Percentiles rank a stretch among this genome's conserved stretches.
Conservation (phyloP, 2,888 invertebrate species). For the Lepidochrysops patricia region DNA sequence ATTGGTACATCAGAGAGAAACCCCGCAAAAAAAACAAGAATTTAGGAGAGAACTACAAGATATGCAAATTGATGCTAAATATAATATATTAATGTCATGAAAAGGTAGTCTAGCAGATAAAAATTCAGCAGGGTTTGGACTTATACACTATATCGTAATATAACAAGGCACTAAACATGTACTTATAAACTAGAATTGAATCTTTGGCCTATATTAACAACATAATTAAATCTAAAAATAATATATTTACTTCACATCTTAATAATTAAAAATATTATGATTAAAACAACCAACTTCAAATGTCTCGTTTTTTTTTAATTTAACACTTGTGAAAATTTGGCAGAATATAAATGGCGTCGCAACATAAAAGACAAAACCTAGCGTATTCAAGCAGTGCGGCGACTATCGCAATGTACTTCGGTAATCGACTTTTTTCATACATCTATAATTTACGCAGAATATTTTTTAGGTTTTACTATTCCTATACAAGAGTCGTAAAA, state of each 20-base stretch:
- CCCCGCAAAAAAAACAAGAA: no score
- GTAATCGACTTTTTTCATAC: no score
- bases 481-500: not conserved
- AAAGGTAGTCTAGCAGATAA: not conserved
- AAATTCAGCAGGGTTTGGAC: not conserved
- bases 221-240: not conserved
- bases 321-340: no score
- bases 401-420: no score
- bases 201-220: slow-evolving; percentile 12
- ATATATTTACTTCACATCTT: not conserved
- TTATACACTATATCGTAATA: not conserved
- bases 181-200: slow-evolving; percentile 2
- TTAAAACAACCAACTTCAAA: not conserved
- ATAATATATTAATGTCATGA: no score
- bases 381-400: no score
- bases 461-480: no score
- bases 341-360: no score
- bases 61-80: not conserved
- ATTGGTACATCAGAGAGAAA: not conserved
- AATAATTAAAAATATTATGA: not conserved
- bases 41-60: no score
- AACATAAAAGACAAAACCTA: no score
- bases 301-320: not conserved
- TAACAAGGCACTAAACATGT: slow-evolving; percentile 10
- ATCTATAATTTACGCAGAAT: no score